These are phyloP conservation scores for Calephelis virginiensis DNA, from an alignment of 1,140 invertebrate genomes.

Conservation along the genomic window DNA sequence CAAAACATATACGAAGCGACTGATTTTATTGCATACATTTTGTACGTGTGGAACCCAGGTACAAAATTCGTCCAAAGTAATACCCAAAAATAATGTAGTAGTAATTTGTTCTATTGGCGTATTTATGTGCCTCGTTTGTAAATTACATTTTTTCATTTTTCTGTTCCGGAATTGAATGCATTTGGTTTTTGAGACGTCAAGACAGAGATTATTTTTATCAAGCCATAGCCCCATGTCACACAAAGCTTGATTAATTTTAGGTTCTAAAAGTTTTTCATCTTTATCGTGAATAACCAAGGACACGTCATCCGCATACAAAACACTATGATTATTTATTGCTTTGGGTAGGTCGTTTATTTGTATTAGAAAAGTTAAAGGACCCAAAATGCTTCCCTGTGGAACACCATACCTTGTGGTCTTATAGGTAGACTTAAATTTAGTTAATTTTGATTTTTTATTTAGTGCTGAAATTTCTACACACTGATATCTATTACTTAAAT, in stretches of 20 bases:
- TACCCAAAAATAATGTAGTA: not conserved
- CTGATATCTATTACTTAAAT: constrained; percentile 9
- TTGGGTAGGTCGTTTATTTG: no score
- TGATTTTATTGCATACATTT: not conserved
- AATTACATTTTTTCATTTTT: no score
- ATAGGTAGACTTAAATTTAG: not conserved
- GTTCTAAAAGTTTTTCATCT: not conserved
- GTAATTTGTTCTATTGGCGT: not conserved
- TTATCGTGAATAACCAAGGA: not conserved
- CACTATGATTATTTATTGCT: no score
- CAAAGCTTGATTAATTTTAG: no score
- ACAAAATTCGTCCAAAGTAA: not conserved
- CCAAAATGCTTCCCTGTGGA: not conserved
- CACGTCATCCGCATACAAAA: not conserved
- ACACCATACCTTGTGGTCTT: not conserved
- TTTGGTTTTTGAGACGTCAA: no score
- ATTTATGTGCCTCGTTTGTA: no score
- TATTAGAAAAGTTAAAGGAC: not conserved
- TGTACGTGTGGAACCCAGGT: no score
- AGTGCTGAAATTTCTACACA: not conserved
- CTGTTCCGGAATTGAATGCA: no score
- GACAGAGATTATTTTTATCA: no score
- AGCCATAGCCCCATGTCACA: no score
- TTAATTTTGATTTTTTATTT: not conserved
- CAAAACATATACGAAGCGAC: not conserved